Evolutionary conservation across 92 coral and sea anemone species (phyloP).

Genomic region (Diadumene lineata): DNA sequence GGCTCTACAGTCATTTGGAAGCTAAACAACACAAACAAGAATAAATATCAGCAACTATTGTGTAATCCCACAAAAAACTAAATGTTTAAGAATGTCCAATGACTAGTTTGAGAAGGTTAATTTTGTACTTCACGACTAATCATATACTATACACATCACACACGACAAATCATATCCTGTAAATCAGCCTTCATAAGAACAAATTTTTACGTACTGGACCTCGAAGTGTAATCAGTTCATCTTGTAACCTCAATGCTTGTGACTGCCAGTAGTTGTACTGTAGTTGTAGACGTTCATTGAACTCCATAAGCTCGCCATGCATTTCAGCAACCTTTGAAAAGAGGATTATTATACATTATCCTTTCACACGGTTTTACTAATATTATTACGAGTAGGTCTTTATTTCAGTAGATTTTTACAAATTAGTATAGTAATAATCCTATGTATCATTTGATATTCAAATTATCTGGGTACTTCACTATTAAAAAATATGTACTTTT

Average conservation of each 20-base stretch:
- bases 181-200: too few relatives aligned
- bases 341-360: too few relatives aligned
- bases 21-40: constrained; percentile 39
- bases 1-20: constrained; percentile 70
- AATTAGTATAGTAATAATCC: background rate
- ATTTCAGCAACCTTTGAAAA: constrained; percentile 87
- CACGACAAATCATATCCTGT: too few relatives aligned
- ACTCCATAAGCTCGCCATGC: constrained; percentile 95
- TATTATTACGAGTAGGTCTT: too few relatives aligned
- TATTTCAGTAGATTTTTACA: background rate
- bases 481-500: too few relatives aligned
- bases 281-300: constrained; percentile 86
- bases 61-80: too few relatives aligned
- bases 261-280: constrained; percentile 67
- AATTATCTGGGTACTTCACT: too few relatives aligned
- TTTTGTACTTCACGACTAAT: too few relatives aligned
- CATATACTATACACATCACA: too few relatives aligned
- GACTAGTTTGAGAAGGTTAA: too few relatives aligned
- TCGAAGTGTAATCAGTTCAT: constrained; percentile 81
- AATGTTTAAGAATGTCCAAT: too few relatives aligned
- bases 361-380: too few relatives aligned
- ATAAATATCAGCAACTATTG: background rate
- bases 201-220: constrained; percentile 81
- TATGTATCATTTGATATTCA: background rate
- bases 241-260: constrained; percentile 78